These are phyloP conservation scores for Vulpes ferrilata DNA, from an alignment of 2,113 vertebrate species.

Conservation along the genomic window DNA sequence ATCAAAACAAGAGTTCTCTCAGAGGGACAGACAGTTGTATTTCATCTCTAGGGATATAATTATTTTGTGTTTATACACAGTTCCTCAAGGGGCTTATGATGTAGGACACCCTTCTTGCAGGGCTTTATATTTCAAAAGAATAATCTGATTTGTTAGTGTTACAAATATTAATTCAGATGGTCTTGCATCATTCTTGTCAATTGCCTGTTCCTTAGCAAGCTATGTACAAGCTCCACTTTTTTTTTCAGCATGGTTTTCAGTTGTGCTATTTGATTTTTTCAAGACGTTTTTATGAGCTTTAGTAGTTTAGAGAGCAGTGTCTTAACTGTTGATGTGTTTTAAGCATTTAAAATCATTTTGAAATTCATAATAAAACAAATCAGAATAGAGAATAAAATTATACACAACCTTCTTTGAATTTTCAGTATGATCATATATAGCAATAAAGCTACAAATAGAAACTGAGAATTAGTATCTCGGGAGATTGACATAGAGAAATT, in stretches of 20 bases:
- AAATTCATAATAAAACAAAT: neutral
- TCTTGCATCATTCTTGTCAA: neutral
- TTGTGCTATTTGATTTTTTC: fast-evolving
- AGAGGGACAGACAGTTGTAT: slow-evolving; percentile 81
- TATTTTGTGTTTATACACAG: slow-evolving; percentile 84
- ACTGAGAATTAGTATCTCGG: neutral
- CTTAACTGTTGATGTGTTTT: slow-evolving; percentile 13
- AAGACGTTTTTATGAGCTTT: neutral
- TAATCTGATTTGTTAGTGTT: slow-evolving; percentile 35
- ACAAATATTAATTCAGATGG: neutral
- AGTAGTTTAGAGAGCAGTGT: neutral
- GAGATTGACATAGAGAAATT: neutral
- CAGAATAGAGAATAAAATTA: neutral
- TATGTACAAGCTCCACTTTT: neutral
- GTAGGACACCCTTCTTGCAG: slow-evolving; percentile 31
- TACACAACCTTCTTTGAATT: neutral
- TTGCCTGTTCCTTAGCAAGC: neutral
- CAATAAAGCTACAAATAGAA: slow-evolving; percentile 30
- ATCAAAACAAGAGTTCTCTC: slow-evolving; percentile 83
- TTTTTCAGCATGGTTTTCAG: neutral
- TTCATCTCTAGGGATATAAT: slow-evolving; percentile 91
- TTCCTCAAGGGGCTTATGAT: slow-evolving; percentile 65
- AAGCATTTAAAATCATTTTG: neutral
- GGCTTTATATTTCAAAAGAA: slow-evolving; percentile 43
- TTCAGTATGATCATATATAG: neutral